Percentiles rank a stretch among this genome's conserved stretches.
Evolutionary conservation across 2,888 invertebrate species (phyloP).

Genomic region (Xestobium rufovillosum): DNA sequence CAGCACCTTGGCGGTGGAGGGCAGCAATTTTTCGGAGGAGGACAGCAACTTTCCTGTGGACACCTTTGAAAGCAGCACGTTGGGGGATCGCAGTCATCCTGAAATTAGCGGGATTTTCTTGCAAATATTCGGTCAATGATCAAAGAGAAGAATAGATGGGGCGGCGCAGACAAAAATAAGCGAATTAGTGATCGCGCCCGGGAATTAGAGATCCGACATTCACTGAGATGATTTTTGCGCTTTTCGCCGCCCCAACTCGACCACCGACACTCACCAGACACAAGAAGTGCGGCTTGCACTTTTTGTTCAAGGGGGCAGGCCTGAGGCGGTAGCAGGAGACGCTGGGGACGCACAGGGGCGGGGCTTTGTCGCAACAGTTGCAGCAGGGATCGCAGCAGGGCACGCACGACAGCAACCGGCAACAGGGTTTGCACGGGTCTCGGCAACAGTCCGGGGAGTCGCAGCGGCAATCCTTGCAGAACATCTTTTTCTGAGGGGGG

Average conservation of each 20-base stretch:
- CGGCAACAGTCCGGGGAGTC: neutral
- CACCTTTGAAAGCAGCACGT: neutral
- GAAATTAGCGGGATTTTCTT: no score
- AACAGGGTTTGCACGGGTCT: constrained; percentile 3
- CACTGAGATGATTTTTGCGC: no score
- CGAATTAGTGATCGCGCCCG: no score
- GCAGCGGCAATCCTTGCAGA: neutral
- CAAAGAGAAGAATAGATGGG: no score
- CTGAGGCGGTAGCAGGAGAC: constrained; percentile 24
- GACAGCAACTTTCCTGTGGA: neutral
- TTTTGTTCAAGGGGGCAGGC: constrained; percentile 15
- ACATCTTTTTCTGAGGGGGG: neutral
- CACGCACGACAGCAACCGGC: constrained; percentile 11
- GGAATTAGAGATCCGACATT: no score
- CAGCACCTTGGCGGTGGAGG: neutral
- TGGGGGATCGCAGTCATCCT: no score
- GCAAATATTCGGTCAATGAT: no score
- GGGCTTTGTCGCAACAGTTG: constrained; percentile 7
- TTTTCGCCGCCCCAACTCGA: no score
- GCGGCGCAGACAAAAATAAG: no score
- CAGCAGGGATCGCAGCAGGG: constrained; percentile 21
- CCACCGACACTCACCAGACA: constrained; percentile 25
- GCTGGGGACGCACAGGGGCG: constrained; percentile 17
- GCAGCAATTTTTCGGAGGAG: constrained; percentile 2
- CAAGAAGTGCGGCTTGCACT: constrained; percentile 14